A percentile compares a stretch with the other conserved stretches of the same genome.
phyloP scores from a whole-genome alignment of 1,140 invertebrate species.

The Drosophila seguyi region DNA sequence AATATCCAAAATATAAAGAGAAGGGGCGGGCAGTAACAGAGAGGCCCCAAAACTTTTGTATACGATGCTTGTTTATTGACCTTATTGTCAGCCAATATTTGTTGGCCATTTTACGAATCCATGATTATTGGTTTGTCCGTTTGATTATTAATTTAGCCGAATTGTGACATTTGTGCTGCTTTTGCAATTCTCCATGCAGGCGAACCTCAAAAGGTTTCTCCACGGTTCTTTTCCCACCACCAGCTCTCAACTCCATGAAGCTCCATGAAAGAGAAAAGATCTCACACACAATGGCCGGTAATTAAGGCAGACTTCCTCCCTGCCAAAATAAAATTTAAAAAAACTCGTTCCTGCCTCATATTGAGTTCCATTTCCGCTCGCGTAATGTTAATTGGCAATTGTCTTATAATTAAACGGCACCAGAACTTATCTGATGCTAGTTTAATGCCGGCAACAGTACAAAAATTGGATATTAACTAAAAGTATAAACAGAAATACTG shows the following conservation, averaged over 20 bases:
- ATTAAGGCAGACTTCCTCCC: conserved; percentile 64
- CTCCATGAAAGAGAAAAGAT: conserved; percentile 18
- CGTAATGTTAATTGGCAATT: conserved; percentile 77
- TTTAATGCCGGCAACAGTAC: conserved; percentile 17
- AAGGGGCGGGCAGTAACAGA: conserved; percentile 16
- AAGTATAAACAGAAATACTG: conserved; percentile 16
- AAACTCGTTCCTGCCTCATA: conserved; percentile 33
- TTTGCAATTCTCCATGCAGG: conserved; percentile 53
- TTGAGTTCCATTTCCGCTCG: conserved; percentile 56
- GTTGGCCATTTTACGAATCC: conserved; percentile 29
- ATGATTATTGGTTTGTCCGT: conserved; percentile 25
- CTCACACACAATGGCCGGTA: conserved; percentile 44
- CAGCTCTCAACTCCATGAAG: background rate
- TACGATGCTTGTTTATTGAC: conserved; percentile 62
- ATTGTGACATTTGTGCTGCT: conserved; percentile 76
- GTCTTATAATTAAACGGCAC: conserved; percentile 62
- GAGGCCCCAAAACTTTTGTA: conserved; percentile 43
- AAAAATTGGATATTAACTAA: conserved; percentile 29
- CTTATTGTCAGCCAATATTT: conserved; percentile 63
- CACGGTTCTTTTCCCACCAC: conserved; percentile 36
- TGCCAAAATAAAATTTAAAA: conserved; percentile 20
- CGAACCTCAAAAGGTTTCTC: conserved; percentile 31
- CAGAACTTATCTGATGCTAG: conserved; percentile 47
- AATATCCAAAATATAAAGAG: conserved; percentile 12
- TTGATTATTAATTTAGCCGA: conserved; percentile 68